Evolutionary conservation across 2,797 vertebrate species (phyloP), one percentile per base, ranked within the genome.

Genomic region (Morelia viridis): DNA sequence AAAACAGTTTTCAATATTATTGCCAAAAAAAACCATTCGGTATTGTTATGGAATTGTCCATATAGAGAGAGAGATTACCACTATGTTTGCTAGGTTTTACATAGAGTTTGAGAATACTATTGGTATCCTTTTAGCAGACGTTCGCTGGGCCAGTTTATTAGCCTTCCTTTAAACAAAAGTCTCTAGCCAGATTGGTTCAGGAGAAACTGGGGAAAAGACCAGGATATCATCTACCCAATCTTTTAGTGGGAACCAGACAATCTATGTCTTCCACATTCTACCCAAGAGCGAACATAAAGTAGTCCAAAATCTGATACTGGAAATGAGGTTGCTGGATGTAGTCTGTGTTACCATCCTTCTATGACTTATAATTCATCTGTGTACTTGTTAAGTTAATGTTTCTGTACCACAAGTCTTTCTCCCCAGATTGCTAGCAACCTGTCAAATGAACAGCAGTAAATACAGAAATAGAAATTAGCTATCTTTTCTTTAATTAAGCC

Each of bases 31-130:
- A 1, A 8, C 94, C 80, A 93, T 92, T 80, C 61, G 87, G 41
- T 89, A 90, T 95, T 94, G 88, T 50, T 94, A 93, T 80, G 93
- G 91, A 93, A 93, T 41, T 94, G 92, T 94, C 90, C n/a, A 0
- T 76, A 31, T 11, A 24, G 31, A 76, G 35, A 46, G 1, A 76
- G 3, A 46, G 71, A 22, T 9, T 76, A 41, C 17, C 35, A 41
- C 8, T 76, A 41, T 76, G 22, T 41, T 53, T 76, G 19, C 1
- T 41, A 41, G 71, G 8, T 10, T 76, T 76, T 76, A 35, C 41
- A 46, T 76, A 41, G 22, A 41, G 8, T 24, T 22, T 9, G 35
- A 76, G 19, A 22, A 24, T 76, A 41, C 8, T 76, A 3, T 41
- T 53, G 22, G 53, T 87, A 35, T 24, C 53, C 15, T 31, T 64